Conservation (phyloP, 2,888 invertebrate species). For the Philhelius pedissequus region DNA sequence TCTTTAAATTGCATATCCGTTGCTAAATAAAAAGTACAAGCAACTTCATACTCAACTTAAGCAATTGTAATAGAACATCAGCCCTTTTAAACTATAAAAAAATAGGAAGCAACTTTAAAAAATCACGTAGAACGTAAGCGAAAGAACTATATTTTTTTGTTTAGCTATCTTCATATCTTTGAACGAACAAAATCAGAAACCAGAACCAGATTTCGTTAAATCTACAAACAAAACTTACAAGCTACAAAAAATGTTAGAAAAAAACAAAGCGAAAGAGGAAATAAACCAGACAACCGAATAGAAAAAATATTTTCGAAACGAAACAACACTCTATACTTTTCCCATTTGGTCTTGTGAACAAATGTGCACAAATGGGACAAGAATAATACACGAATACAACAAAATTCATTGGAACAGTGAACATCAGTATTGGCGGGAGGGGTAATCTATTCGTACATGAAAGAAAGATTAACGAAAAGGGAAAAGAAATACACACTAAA, state of each 20-base stretch:
- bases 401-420: background rate
- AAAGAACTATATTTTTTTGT: too few relatives aligned
- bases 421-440: too few relatives aligned
- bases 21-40: background rate
- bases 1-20: background rate
- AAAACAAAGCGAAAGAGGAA: constrained; percentile 46
- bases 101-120: too few relatives aligned
- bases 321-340: background rate
- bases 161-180: too few relatives aligned
- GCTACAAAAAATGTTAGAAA: too few relatives aligned
- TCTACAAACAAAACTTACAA: background rate
- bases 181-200: too few relatives aligned
- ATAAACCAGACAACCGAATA: background rate
- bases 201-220: too few relatives aligned
- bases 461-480: background rate
- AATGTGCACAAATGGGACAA: constrained; percentile 22
- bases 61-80: constrained; percentile 21
- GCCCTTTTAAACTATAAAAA: too few relatives aligned
- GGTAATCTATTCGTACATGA: too few relatives aligned
- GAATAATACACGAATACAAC: background rate
- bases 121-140: too few relatives aligned
- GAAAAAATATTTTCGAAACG: background rate
- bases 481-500: background rate
- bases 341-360: background rate
- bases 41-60: background rate